Base-by-base conservation (phyloP, 2,888 invertebrate species). In the Andrena dorsata region DNA sequence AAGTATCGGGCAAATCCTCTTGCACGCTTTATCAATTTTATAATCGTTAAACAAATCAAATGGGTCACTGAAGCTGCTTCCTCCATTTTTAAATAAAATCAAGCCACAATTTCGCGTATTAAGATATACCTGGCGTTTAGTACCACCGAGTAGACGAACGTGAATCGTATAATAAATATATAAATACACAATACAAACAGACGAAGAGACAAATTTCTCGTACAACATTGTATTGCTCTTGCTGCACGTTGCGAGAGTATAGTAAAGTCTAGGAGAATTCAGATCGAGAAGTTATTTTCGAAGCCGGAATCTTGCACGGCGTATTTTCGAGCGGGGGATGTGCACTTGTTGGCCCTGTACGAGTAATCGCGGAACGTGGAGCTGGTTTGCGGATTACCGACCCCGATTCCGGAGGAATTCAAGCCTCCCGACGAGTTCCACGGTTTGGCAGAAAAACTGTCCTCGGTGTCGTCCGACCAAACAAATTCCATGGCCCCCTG, bases 251-350 rank as follows among this genome's bases (percentile, higher is more conserved):
- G 41, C 16, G 16, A 41, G 16, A 41, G 5, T 41, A 41, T 41
- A 41, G 41, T 41, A 41, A 13, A 41, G 41, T 41, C 41, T 41
- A 41, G 13, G 41, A 41, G n/a, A n/a, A 61, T 0, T 69, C 20
- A 73, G 32, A 72, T 26, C 1, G 80, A 76, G 10, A 66, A 69
- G 41, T 80, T 61, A 58, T 70, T 81, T 53, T 68, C 83, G n/a
- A 71, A 77, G 8, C 58, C 61, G 0, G 72, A 69, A 47, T 82
- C 80, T 5, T 65, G 56, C 0, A 79, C 47, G 7, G 8, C 7
- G 6, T 1, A 30, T 3, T 10, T 63, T 47, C 41, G 35, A 51
- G 60, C 30, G 2, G 56, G 35, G 0, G 61, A 63, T 4, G 72
- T 69, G 47, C 28, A 20, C 20, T 66, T 64, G 2, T 23, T 68